These are phyloP conservation scores for Blennius ocellaris DNA, from an alignment of 2,113 vertebrate species.

Conservation along the genomic window DNA sequence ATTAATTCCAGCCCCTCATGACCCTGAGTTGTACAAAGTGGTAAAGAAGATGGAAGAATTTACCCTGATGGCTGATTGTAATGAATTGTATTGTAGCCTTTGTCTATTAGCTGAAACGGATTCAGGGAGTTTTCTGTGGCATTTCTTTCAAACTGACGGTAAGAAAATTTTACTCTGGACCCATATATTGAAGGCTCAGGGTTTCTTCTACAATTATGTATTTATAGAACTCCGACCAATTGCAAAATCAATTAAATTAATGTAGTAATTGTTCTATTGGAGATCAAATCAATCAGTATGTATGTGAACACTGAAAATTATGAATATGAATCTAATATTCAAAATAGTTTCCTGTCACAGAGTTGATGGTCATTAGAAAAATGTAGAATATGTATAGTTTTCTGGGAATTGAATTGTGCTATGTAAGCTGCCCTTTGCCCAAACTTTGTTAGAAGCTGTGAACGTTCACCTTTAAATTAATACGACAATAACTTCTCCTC, in stretches of 20 bases:
- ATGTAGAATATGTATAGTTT: background rate
- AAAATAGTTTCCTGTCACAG: background rate
- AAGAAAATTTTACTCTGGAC: background rate
- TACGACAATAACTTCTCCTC: background rate
- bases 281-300: background rate
- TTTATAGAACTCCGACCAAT: background rate
- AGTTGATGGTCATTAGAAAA: background rate
- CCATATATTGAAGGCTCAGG: background rate
- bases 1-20: too few species aligned
- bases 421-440: too few species aligned
- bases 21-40: too few species aligned
- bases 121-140: background rate
- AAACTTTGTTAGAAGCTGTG: background rate
- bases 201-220: background rate
- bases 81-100: background rate
- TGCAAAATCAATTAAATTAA: background rate
- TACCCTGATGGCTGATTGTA: too few species aligned
- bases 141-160: background rate
- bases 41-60: too few species aligned
- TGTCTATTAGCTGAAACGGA: background rate
- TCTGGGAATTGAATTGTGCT: background rate
- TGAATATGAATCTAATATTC: conserved; percentile 3
- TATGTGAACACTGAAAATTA: background rate
- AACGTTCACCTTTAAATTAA: background rate
- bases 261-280: background rate